Evolutionary conservation across 2,888 invertebrate genomes (phyloP), one percentile per base, ranked within the genome.

Genomic region (Anaspis maculata): DNA sequence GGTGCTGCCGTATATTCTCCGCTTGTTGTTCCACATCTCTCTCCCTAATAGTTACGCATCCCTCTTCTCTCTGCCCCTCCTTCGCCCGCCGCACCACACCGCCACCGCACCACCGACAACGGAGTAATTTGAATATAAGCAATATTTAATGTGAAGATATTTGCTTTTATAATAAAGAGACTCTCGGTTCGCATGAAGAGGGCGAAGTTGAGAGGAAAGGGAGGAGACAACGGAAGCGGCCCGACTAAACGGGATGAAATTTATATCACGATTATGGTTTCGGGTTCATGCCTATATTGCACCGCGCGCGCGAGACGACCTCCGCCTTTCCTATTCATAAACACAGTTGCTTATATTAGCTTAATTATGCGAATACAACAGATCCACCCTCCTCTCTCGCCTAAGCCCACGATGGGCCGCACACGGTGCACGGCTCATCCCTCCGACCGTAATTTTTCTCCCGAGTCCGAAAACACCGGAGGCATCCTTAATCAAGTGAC

Each of bases 111-210:
- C 22, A 23, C 26, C 14, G 16, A 12, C 32, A 10, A 45, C 42
- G 48, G 48, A 52, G 51, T 61, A 62, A 61, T 62, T 62, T 61
- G 57, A 61, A 62, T 61, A 59, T 61, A 61, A 62, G 61, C 59
- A 58, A 56, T 59, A 61, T 60, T 61, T 60, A 61, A 62, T 59
- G 54, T 53, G 47, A 46, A 54, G 52, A 52, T 59, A 59, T 61
- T 60, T 59, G 61, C 57, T 57, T 59, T 59, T 57, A 50, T 57
- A 56, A 57, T 57, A 56, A 57, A 56, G 56, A 46, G 53, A 49
- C 48, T 46, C 48, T 45, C 30, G 14, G 10, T 10, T 27, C 27
- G 15, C 12, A 10, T 10, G 26, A 28, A 28, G 32, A 26, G 32
- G 37, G 37, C 29, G 27, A 31, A n/a, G n/a, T n/a, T n/a, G n/a